A percentile compares a stretch with the other conserved stretches of the same genome.
phyloP scores from a whole-genome alignment of 2,113 vertebrate genomes.

The Phylloscopus whistleri region DNA sequence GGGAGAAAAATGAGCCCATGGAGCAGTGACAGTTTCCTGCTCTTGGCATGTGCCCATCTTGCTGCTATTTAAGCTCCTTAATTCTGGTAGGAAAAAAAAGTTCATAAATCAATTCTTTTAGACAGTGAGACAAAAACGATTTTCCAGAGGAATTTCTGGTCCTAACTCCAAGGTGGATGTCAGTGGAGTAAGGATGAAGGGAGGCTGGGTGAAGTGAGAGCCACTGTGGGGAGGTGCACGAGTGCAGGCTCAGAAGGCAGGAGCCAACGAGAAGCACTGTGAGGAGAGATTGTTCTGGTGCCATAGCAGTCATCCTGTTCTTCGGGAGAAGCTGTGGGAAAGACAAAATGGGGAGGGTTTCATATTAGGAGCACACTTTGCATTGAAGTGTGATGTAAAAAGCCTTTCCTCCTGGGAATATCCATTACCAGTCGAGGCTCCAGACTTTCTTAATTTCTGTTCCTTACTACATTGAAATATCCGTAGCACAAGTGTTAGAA shows the following conservation, averaged over 20 bases:
- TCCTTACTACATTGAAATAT: neutral
- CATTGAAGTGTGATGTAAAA: neutral
- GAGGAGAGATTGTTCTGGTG: neutral
- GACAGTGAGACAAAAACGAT: neutral
- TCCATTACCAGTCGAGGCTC: neutral
- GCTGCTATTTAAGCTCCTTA: neutral
- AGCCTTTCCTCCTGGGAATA: neutral
- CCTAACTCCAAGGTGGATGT: neutral
- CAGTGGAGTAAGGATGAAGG: neutral
- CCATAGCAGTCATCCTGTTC: rapidly evolving
- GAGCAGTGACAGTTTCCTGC: neutral
- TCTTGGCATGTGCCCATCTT: neutral
- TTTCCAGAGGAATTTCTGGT: conserved; percentile 11
- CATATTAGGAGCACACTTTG: neutral
- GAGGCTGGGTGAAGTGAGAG: neutral
- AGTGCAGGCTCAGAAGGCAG: neutral
- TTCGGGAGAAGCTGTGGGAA: neutral
- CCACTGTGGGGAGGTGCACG: neutral
- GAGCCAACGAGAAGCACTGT: rapidly evolving
- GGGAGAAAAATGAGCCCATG: neutral
- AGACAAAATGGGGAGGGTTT: neutral
- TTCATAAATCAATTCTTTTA: neutral
- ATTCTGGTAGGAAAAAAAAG: neutral
- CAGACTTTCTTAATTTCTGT: neutral
- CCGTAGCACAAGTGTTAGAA: neutral